phyloP scores from a whole-genome alignment of 2,888 invertebrate species.

The Hirtodrosophila histrioides region DNA sequence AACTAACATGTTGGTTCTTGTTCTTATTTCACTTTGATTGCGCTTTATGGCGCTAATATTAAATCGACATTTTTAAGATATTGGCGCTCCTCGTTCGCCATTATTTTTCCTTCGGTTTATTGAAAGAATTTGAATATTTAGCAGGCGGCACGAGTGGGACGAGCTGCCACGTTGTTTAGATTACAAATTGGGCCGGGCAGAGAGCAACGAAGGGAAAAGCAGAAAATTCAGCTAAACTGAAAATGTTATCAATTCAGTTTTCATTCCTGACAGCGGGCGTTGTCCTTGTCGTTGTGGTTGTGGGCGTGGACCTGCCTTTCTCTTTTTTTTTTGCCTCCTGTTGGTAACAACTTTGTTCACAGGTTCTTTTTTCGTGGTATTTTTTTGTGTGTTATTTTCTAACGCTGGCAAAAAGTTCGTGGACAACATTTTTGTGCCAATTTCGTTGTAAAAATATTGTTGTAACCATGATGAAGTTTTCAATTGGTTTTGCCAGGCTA shows the following conservation, averaged over 20 bases:
- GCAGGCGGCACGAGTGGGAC: constrained; percentile 5
- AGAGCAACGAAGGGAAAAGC: constrained; percentile 9
- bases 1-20: constrained; percentile 22
- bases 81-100: constrained; percentile 10
- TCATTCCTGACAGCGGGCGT: constrained; percentile 57
- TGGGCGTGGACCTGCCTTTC: constrained; percentile 58
- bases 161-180: constrained; percentile 73
- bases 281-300: constrained; percentile 41
- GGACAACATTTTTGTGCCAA: constrained; percentile 78
- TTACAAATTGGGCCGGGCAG: constrained; percentile 74
- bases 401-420: constrained; percentile 65
- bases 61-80: constrained; percentile 67
- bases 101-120: constrained; percentile 42
- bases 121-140: constrained; percentile 71
- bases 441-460: constrained; percentile 79
- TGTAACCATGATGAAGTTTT: constrained; percentile 79
- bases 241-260: constrained; percentile 76
- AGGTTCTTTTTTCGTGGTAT: constrained; percentile 9
- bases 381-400: constrained; percentile 39
- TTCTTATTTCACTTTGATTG: constrained; percentile 63
- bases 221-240: constrained; percentile 45
- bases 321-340: constrained; percentile 13
- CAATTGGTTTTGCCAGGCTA: constrained; percentile 69
- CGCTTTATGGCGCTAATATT: constrained; percentile 72
- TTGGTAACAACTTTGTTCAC: constrained; percentile 24